phyloP scores from a whole-genome alignment of 2,888 invertebrate species.

The Lochmaea crataegi region DNA sequence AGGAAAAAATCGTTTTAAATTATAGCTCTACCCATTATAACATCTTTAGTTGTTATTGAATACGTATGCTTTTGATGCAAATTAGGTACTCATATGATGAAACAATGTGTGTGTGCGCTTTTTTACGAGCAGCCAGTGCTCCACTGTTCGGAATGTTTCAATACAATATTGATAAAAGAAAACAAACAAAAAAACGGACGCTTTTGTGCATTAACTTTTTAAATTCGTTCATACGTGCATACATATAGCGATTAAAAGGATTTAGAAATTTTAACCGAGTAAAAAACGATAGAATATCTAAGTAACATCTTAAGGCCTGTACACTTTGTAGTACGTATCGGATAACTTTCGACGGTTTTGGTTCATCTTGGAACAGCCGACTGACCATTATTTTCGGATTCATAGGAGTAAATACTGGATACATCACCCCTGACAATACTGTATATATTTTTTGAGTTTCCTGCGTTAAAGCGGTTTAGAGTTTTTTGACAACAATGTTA shows the following conservation, averaged over 20 bases:
- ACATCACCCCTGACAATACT: no score
- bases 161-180: constrained; percentile 24
- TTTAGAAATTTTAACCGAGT: not conserved
- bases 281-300: not conserved
- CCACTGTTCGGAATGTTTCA: constrained; percentile 9
- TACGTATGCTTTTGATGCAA: constrained; percentile 24
- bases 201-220: constrained; percentile 4
- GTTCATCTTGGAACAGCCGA: no score
- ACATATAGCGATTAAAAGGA: not conserved
- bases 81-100: constrained; percentile 24
- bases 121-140: constrained; percentile 3
- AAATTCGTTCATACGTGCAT: not conserved
- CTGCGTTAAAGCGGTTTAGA: no score
- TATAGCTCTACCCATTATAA: constrained; percentile 23
- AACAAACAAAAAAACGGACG: constrained; percentile 11
- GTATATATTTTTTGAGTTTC: no score
- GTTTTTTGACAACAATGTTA: no score
- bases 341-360: no score
- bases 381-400: no score
- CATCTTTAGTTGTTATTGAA: constrained; percentile 24
- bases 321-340: not conserved
- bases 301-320: not conserved
- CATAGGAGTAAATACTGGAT: no score
- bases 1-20: constrained; percentile 22
- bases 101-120: constrained; percentile 16